Conservation (phyloP, 2,797 vertebrate genomes). For the Sebastes oblongus region DNA sequence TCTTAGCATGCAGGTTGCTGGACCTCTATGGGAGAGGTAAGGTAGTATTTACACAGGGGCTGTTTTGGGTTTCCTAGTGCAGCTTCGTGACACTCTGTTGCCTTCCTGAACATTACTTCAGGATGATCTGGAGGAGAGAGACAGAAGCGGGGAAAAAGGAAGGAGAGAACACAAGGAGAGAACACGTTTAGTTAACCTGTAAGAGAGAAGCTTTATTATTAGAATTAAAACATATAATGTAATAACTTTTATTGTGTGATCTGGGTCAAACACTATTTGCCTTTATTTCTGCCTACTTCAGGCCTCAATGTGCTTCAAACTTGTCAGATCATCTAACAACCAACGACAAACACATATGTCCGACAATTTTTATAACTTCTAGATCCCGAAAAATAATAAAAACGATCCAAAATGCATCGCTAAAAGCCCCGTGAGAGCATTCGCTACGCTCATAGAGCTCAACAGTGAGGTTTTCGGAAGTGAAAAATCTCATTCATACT, state of each 20-base stretch:
- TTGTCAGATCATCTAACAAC: neutral
- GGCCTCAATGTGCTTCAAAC: neutral
- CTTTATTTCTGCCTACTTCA: neutral
- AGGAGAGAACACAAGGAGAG: neutral
- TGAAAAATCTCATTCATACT: too few relatives aligned
- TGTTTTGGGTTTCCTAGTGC: constrained; percentile 92
- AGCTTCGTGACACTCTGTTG: constrained; percentile 90
- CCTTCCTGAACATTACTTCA: constrained; percentile 92
- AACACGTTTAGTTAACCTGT: constrained; percentile 1
- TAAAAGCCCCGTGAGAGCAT: too few relatives aligned
- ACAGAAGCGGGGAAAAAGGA: neutral
- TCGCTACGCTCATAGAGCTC: too few relatives aligned
- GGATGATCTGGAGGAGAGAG: constrained; percentile 90
- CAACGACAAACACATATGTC: neutral
- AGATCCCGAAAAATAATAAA: neutral
- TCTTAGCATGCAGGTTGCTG: constrained; percentile 98
- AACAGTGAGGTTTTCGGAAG: too few relatives aligned
- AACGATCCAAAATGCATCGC: too few relatives aligned
- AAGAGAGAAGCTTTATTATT: neutral
- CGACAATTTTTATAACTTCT: neutral
- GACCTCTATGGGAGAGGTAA: constrained; percentile 94
- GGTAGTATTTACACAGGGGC: constrained; percentile 98
- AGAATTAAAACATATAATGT: neutral
- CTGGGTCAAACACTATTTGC: constrained; percentile 32
- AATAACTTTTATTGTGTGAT: neutral